Conservation (phyloP, 2,888 invertebrate genomes). For the Campoplex capitator region DNA sequence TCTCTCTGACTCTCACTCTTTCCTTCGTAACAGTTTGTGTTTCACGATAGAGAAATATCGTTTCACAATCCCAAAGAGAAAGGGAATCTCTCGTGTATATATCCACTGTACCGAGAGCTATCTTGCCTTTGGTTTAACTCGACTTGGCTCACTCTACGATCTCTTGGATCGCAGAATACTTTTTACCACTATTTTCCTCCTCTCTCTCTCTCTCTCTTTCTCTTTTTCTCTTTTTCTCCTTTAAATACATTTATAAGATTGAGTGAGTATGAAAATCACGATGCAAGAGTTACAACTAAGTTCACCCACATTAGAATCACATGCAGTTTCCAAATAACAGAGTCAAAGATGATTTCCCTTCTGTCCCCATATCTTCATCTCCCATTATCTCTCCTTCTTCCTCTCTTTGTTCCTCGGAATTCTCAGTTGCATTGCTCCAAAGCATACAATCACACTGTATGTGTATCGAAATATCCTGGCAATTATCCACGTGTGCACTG, state of each 20-base stretch:
- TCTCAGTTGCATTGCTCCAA: background rate
- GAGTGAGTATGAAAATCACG: constrained; percentile 38
- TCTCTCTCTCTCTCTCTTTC: constrained; percentile 11
- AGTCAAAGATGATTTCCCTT: constrained; percentile 42
- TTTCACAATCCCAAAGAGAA: constrained; percentile 83
- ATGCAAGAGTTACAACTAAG: constrained; percentile 55
- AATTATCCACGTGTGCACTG: constrained; percentile 47
- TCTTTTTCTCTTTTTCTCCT: constrained; percentile 1
- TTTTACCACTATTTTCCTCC: constrained; percentile 23
- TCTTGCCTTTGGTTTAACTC: constrained; percentile 43
- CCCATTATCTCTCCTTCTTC: constrained; percentile 12
- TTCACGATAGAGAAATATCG: constrained; percentile 76
- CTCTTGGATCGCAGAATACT: constrained; percentile 48
- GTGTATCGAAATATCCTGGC: constrained; percentile 44
- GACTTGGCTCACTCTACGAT: constrained; percentile 48
- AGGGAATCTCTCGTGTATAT: constrained; percentile 76
- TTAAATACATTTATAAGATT: constrained; percentile 13
- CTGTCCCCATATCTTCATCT: constrained; percentile 6
- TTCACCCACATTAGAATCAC: constrained; percentile 66
- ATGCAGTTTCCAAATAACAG: constrained; percentile 33
- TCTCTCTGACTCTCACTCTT: constrained; percentile 23
- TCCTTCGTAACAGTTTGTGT: constrained; percentile 28
- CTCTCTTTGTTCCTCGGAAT: background rate
- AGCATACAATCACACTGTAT: background rate
- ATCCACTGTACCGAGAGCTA: constrained; percentile 42